Evolutionary conservation across 2,113 vertebrate species (phyloP).

Genomic region (Ctenodactylus gundi): DNA sequence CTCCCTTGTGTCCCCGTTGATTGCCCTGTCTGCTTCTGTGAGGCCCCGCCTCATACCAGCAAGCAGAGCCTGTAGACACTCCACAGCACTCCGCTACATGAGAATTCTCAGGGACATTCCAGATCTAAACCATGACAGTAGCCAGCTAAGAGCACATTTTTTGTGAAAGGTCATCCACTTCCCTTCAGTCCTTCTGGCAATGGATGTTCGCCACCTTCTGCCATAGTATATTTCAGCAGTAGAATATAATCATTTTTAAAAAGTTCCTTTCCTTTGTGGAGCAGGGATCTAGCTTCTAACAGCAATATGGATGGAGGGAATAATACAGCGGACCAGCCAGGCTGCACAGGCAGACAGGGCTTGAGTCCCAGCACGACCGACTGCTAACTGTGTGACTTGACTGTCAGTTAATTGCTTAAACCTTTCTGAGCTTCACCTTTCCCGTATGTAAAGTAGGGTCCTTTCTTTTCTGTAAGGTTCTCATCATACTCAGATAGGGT

Average conservation of each 20-base stretch:
- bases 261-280: background rate
- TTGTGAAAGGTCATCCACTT: background rate
- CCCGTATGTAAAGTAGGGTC: background rate
- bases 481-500: background rate
- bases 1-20: no score
- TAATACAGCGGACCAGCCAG: accelerated
- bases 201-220: background rate
- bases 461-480: background rate
- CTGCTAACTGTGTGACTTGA: background rate
- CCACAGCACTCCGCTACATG: no score
- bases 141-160: background rate
- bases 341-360: background rate
- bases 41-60: no score
- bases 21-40: no score
- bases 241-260: background rate
- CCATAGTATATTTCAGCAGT: accelerated
- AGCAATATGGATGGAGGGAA: no score
- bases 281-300: background rate
- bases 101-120: no score
- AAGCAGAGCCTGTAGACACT: no score
- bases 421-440: background rate
- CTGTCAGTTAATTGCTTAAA: background rate
- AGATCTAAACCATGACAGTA: no score
- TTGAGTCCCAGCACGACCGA: background rate
- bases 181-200: background rate